Evolutionary conservation across 2,113 vertebrate genomes (phyloP).

Genomic region (Progne subis): DNA sequence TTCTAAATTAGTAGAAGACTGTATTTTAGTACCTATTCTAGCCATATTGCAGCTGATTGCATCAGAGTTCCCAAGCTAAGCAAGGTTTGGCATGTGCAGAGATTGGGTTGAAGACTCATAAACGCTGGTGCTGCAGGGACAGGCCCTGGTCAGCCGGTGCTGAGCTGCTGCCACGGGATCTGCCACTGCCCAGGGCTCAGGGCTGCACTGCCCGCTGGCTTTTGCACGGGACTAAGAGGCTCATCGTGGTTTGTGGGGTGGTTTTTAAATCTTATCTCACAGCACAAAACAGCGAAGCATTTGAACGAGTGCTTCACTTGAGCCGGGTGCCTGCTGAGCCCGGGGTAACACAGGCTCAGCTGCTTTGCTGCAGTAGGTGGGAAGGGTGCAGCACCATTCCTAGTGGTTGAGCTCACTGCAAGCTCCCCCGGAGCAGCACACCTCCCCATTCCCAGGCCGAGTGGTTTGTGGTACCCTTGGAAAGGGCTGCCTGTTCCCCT

Average conservation of each 20-base stretch:
- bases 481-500: neutral
- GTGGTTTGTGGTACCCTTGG: neutral
- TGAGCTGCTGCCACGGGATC: neutral
- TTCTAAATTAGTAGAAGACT: constrained; percentile 69
- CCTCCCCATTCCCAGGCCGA: neutral
- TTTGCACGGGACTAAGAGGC: neutral
- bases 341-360: neutral
- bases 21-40: constrained; percentile 61
- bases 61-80: constrained; percentile 59
- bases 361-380: neutral
- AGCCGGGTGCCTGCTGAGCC: neutral
- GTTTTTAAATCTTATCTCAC: neutral
- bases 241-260: neutral
- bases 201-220: neutral
- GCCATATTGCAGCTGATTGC: constrained; percentile 61
- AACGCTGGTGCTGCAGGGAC: neutral
- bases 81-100: constrained; percentile 63
- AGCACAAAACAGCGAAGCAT: neutral
- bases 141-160: neutral
- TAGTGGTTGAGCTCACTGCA: neutral
- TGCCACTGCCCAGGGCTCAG: neutral
- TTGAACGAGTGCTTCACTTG: neutral
- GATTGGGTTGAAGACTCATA: constrained; percentile 17
- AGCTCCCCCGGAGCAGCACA: neutral
- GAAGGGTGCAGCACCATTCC: neutral